Evolutionary conservation across 2,113 vertebrate genomes (phyloP), one percentile per base, ranked within the genome.

Genomic region (Sebastes schlegelii): DNA sequence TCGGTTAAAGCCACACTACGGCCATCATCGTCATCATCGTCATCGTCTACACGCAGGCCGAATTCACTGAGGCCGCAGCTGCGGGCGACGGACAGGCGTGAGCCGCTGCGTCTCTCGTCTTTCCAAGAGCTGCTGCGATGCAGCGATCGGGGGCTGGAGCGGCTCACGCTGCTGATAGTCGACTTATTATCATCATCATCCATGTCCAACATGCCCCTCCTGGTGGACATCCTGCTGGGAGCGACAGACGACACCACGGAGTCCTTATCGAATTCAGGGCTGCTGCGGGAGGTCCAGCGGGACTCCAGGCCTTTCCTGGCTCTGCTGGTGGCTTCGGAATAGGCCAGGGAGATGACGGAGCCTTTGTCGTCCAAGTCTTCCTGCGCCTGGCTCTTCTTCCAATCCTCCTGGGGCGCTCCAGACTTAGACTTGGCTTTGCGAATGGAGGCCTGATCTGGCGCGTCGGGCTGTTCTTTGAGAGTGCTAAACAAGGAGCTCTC

Each of bases 401-500:
- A 83, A 5, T 96, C 95, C 8, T 96, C 92, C 80, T 91, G 83
- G 7, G 80, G 83, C 10, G 93, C 95, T 5, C 88, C 86, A 8
- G 91, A 90, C 9, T 92, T 91, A 4, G 92, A 94, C 76, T 95
- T 96, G 21, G 93, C 92, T 91, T 95, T 95, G 54, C 96, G 95
- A 40, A 96, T 73, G 9, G 92, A 95, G 5, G 96, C 82, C 17
- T 96, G 96, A 84, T 98, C 97, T 0, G 96, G 96, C 21, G 92
- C 94, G 61, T 96, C 92, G 0, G 96, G 90, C 62, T 97, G 95
- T 91, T 99, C 97, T 51, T 96, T 96, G 11, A 99, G 94, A 2
- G 97, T 79, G 21, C 94, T 97, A 83, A 99, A 97, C 64, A 99
- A 95, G 0, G 96, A 97, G 77, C 92, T 96, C 79, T 97, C 96